A percentile compares a stretch with the other conserved stretches of the same genome.
phyloP scores from a whole-genome alignment of 1,140 invertebrate species.

The Drosophila leontia region DNA sequence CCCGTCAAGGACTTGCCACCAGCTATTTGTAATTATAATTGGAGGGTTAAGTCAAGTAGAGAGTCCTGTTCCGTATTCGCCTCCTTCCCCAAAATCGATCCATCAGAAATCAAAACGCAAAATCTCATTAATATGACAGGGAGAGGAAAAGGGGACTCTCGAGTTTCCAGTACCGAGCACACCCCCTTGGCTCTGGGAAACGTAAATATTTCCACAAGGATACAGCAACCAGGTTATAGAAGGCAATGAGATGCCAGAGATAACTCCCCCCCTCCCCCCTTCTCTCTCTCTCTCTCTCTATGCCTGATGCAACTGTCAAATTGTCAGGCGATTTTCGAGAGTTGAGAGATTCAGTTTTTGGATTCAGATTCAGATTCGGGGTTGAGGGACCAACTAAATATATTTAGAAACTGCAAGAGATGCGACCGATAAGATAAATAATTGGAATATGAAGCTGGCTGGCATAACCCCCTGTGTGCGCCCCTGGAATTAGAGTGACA shows the following conservation, averaged over 20 bases:
- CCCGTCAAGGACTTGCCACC: background rate
- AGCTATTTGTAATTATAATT: conserved; percentile 10
- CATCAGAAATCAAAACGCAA: conserved; percentile 78
- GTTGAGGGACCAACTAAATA: background rate
- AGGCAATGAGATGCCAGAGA: conserved; percentile 46
- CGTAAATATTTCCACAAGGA: conserved; percentile 73
- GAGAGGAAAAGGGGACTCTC: conserved; percentile 12
- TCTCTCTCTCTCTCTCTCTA: background rate
- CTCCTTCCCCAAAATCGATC: conserved; percentile 48
- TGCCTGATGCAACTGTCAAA: conserved; percentile 75
- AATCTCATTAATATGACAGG: conserved; percentile 80
- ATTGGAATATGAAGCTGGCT: conserved; percentile 79
- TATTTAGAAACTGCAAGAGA: conserved; percentile 66
- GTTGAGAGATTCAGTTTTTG: conserved; percentile 26
- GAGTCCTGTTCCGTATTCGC: background rate
- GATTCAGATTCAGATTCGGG: background rate
- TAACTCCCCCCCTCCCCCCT: conserved; percentile 16
- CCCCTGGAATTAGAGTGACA: conserved; percentile 34
- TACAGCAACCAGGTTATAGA: conserved; percentile 2
- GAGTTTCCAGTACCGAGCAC: conserved; percentile 8
- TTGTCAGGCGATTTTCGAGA: conserved; percentile 18
- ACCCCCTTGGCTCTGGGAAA: conserved; percentile 58
- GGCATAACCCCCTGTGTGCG: background rate
- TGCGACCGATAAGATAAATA: conserved; percentile 78
- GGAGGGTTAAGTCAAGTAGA: conserved; percentile 8